These are phyloP conservation scores for Macroteleia sp. DNA, from an alignment of 2,888 invertebrate species.

Conservation along the genomic window DNA sequence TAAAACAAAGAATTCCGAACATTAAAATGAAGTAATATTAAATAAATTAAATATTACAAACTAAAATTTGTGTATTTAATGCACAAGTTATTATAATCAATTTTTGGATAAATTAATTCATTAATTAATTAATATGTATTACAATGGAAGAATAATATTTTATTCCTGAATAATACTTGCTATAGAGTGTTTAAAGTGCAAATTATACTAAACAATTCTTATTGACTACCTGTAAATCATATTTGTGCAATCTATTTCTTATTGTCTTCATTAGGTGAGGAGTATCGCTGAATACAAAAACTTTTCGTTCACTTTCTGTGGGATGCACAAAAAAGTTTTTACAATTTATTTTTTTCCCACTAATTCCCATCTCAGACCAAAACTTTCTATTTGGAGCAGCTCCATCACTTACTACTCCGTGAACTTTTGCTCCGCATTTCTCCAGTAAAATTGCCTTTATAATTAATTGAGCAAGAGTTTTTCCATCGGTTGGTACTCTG, in stretches of 20 bases:
- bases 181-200: no score
- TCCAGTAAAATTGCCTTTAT: slow-evolving; percentile 60
- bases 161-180: no score
- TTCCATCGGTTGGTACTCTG: slow-evolving; percentile 35
- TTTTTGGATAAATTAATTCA: no score
- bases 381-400: slow-evolving; percentile 60
- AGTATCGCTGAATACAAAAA: slow-evolving; percentile 63
- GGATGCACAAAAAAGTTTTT: slow-evolving; percentile 56
- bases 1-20: no score
- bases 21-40: no score
- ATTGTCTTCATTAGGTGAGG: slow-evolving; percentile 66
- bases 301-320: slow-evolving; percentile 38
- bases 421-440: slow-evolving; percentile 54
- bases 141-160: no score
- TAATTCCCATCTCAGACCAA: slow-evolving; percentile 53
- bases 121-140: no score
- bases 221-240: neutral
- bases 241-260: slow-evolving; percentile 50
- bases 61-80: no score
- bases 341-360: slow-evolving; percentile 27
- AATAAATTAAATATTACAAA: no score
- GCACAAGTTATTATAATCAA: no score
- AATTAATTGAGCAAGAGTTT: slow-evolving; percentile 39
- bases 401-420: slow-evolving; percentile 62
- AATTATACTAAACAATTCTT: no score